Conservation (phyloP, 64 coral and sea anemone species). For the Platygyra sinensis region DNA sequence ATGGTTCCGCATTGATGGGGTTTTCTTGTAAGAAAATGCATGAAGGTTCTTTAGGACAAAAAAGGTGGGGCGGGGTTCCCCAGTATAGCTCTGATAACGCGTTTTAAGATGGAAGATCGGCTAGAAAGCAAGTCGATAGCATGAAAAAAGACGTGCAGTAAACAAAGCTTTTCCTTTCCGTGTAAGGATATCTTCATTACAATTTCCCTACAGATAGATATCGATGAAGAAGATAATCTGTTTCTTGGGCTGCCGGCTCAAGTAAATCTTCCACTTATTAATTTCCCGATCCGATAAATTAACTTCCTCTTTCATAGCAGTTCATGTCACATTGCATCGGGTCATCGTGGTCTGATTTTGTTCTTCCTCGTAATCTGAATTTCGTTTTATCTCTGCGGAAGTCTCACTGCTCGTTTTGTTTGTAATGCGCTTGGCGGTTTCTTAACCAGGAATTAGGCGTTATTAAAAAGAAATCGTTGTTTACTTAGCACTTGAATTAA, state of each 20-base stretch:
- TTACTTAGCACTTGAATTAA: slow-evolving; percentile 11
- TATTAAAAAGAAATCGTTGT: slow-evolving; percentile 16
- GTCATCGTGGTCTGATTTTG: neutral
- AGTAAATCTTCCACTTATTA: slow-evolving; percentile 6
- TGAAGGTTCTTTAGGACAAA: no score
- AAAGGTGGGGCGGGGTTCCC: no score
- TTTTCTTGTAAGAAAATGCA: no score
- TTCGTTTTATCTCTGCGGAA: slow-evolving; percentile 27
- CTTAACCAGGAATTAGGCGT: neutral
- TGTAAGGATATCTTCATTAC: neutral
- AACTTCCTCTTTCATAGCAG: slow-evolving; percentile 19
- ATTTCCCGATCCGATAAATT: slow-evolving; percentile 33
- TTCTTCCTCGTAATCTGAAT: neutral
- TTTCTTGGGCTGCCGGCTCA: neutral
- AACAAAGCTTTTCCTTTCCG: neutral
- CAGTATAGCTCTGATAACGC: neutral
- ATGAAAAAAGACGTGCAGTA: neutral
- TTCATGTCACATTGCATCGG: slow-evolving; percentile 1
- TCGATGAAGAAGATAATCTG: neutral
- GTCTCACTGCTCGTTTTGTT: neutral
- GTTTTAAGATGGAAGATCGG: neutral
- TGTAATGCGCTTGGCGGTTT: neutral
- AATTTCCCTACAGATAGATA: neutral
- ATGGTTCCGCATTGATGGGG: no score
- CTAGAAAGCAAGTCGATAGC: neutral